Evolutionary conservation across 1,140 invertebrate genomes (phyloP), one percentile per base, ranked within the genome.

Genomic region (Aporrectodea caliginosa): DNA sequence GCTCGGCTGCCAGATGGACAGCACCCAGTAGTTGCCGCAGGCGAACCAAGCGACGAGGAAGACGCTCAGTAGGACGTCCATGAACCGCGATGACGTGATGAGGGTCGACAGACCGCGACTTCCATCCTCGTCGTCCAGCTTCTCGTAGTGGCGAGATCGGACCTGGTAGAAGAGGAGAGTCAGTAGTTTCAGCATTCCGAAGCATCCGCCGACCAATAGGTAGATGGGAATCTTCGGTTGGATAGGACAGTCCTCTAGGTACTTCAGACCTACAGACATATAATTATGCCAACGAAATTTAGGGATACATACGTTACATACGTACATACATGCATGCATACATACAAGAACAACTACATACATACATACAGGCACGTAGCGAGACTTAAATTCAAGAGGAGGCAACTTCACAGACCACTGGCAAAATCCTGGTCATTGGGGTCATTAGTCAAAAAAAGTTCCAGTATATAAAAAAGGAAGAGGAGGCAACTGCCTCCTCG

Each of bases 1-100:
- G 77, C 84, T 83, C 16, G 86, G 86, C 70, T 83, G 79, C 83
- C 85, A 85, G 27, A 84, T 82, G 0, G 73, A 33, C 77, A 84
- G 83, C 35, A 85, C 78, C 85, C 85, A 86, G 84, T 92, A 93
- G 87, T 94, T 94, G 29, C 94, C 93, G 85, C 92, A 85, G 12
- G 90, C 86, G 76, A 86, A 86, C 86, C 86, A 87, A 71, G 84
- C 79, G 73, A 81, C 79, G 27, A 86, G 82, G 85, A 94, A 93
- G 35, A 91, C 85, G 22, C 92, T 91, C 1, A 94, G 89, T 0
- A 89, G 88, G 76, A 92, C 90, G 79, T 90, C 89, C 35, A 90
- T 89, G 43, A 84, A 84, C 12, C 79, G 78, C 71, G 82, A 87
- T 2, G 84, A 85, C 16, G 84, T 83, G 0, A 83, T 80, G 70